A percentile compares a stretch with the other conserved stretches of the same genome.
These are phyloP conservation scores for Antennarius maculatus DNA, from an alignment of 2,797 vertebrate genomes.

Conservation along the genomic window DNA sequence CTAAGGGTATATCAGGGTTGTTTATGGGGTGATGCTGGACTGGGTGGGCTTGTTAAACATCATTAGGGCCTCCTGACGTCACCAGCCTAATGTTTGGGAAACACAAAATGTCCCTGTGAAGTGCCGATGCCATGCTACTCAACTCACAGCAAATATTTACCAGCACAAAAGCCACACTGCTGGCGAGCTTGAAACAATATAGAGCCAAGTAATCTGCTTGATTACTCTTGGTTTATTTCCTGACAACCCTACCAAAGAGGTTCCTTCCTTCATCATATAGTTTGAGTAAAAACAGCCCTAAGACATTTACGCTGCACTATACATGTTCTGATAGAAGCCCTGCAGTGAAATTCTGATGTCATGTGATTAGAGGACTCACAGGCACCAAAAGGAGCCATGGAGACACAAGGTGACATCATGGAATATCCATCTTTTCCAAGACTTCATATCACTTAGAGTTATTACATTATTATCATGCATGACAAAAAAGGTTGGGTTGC, in stretches of 20 bases:
- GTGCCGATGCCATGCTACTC: constrained; percentile 79
- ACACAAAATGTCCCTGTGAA: constrained; percentile 78
- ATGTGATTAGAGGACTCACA: constrained; percentile 38
- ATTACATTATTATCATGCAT: constrained; percentile 64
- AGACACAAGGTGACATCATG: constrained; percentile 57
- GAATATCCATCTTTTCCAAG: constrained; percentile 41
- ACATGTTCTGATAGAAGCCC: constrained; percentile 32
- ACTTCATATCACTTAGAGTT: constrained; percentile 53
- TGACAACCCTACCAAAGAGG: constrained; percentile 64
- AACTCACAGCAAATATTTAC: constrained; percentile 85
- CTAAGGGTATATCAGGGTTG: constrained; percentile 66
- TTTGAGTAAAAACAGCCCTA: constrained; percentile 51
- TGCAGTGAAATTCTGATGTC: constrained; percentile 31
- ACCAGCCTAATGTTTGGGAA: constrained; percentile 80
- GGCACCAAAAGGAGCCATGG: constrained; percentile 39
- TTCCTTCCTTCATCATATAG: constrained; percentile 62
- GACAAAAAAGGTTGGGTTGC: constrained; percentile 52
- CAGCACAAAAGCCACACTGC: constrained; percentile 71
- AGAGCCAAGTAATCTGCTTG: constrained; percentile 74
- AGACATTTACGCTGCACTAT: constrained; percentile 22
- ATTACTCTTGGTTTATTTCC: constrained; percentile 75
- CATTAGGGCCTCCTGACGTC: constrained; percentile 77
- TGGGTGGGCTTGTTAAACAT: constrained; percentile 77
- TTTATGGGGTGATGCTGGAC: constrained; percentile 77
- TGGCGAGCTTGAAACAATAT: constrained; percentile 63